Conservation (phyloP, 1,140 invertebrate genomes). For the Cotesia vestalis region DNA sequence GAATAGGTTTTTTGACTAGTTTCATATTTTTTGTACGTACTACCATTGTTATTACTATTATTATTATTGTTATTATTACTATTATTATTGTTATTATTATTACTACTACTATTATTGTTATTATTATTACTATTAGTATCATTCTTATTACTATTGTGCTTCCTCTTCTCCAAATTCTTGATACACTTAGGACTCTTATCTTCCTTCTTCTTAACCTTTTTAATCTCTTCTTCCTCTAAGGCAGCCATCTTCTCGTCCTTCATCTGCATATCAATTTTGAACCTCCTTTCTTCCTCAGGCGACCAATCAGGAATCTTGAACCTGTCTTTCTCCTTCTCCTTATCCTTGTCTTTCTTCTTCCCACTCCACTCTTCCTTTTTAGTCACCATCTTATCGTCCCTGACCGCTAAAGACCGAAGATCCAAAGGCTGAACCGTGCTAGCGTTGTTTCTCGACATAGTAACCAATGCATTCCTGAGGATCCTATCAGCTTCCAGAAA, state of each 20-base stretch:
- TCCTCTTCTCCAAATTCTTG: background rate
- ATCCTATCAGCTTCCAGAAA: conserved; percentile 81
- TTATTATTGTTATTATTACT: conserved; percentile 49
- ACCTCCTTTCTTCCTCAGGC: conserved; percentile 53
- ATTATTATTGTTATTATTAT: conserved; percentile 43
- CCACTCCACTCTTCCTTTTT: conserved; percentile 48
- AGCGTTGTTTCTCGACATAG: conserved; percentile 56
- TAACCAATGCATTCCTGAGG: conserved; percentile 67
- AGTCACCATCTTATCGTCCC: conserved; percentile 28
- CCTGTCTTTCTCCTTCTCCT: too few relatives aligned
- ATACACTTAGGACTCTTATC: conserved; percentile 45
- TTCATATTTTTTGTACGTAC: conserved; percentile 58
- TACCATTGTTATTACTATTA: conserved; percentile 50
- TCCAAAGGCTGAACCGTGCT: conserved; percentile 69
- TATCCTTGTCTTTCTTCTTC: conserved; percentile 50
- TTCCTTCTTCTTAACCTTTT: conserved; percentile 50
- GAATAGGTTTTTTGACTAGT: conserved; percentile 60
- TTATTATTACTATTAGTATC: conserved; percentile 32
- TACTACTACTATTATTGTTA: conserved; percentile 36
- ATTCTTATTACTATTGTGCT: background rate
- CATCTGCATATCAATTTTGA: conserved; percentile 55
- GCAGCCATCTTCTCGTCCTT: conserved; percentile 47
- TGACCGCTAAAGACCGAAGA: conserved; percentile 63
- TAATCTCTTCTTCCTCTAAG: conserved; percentile 35
- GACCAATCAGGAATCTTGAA: conserved; percentile 55